A percentile compares a stretch with the other conserved stretches of the same genome.
phyloP scores from a whole-genome alignment of 2,797 vertebrate genomes.

The Borostomias antarcticus region DNA sequence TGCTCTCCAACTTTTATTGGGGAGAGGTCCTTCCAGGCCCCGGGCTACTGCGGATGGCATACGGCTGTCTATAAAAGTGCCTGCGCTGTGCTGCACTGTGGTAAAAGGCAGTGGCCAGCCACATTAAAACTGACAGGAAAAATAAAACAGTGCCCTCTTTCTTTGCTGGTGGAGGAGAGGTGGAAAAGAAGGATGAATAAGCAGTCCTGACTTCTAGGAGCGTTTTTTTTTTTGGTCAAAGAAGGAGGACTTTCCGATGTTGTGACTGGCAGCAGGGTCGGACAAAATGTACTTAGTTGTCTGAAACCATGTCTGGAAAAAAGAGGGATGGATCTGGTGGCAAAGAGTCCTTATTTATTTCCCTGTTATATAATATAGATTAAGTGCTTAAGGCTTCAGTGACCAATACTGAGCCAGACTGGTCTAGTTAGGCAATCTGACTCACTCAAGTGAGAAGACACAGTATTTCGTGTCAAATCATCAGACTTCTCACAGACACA shows the following conservation, averaged over 20 bases:
- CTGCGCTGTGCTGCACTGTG: conserved; percentile 27
- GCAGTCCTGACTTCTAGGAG: conserved; percentile 29
- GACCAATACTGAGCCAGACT: background rate
- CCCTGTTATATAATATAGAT: conserved; percentile 22
- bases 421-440: no score
- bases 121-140: conserved; percentile 36
- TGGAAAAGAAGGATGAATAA: conserved; percentile 48
- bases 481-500: no score
- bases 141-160: conserved; percentile 54
- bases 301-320: conserved; percentile 24
- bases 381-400: background rate
- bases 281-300: conserved; percentile 25
- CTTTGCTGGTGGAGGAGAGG: conserved; percentile 21
- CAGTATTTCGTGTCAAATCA: no score
- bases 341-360: conserved; percentile 30
- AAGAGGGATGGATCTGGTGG: conserved; percentile 2
- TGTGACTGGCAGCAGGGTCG: conserved; percentile 25
- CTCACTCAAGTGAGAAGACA: no score
- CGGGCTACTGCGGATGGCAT: conserved; percentile 39
- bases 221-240: conserved; percentile 6
- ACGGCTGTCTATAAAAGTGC: conserved; percentile 41
- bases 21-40: conserved; percentile 42
- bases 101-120: conserved; percentile 34
- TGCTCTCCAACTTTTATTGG: conserved; percentile 32
- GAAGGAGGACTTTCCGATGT: conserved; percentile 36